Evolutionary conservation across 2,888 invertebrate genomes (phyloP).

Genomic region (Nebria brevicollis): DNA sequence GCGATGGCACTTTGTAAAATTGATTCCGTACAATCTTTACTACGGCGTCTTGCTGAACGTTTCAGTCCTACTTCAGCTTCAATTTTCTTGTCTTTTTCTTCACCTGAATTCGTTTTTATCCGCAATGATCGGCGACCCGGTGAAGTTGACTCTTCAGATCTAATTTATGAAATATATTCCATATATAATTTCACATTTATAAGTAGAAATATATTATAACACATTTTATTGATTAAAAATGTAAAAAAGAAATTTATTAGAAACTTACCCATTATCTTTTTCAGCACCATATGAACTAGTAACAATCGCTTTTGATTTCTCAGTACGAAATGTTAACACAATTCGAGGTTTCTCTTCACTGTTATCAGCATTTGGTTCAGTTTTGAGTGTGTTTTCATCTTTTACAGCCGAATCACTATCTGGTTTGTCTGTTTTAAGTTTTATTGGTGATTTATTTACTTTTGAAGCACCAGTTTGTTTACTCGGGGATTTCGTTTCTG

Average conservation of each 20-base stretch:
- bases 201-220: not conserved
- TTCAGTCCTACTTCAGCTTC: constrained; percentile 67
- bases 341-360: constrained; percentile 67
- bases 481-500: constrained; percentile 13
- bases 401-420: constrained; percentile 23
- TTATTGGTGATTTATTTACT: constrained; percentile 4
- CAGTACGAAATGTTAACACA: constrained; percentile 71
- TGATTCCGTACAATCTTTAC: constrained; percentile 71
- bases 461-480: constrained; percentile 13
- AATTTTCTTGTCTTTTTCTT: constrained; percentile 50
- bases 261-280: constrained; percentile 5
- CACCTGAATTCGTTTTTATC: constrained; percentile 51
- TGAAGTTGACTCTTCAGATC: constrained; percentile 49
- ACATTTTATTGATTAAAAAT: no score
- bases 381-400: constrained; percentile 18
- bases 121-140: constrained; percentile 62
- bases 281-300: constrained; percentile 28
- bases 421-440: constrained; percentile 16
- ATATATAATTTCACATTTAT: not conserved
- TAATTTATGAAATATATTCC: constrained; percentile 49
- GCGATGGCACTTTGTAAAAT: constrained; percentile 77
- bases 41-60: constrained; percentile 71
- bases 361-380: constrained; percentile 24
- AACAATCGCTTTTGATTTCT: constrained; percentile 62
- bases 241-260: not conserved